Conservation (phyloP, 2,113 vertebrate genomes). For the Camelus bactrianus region DNA sequence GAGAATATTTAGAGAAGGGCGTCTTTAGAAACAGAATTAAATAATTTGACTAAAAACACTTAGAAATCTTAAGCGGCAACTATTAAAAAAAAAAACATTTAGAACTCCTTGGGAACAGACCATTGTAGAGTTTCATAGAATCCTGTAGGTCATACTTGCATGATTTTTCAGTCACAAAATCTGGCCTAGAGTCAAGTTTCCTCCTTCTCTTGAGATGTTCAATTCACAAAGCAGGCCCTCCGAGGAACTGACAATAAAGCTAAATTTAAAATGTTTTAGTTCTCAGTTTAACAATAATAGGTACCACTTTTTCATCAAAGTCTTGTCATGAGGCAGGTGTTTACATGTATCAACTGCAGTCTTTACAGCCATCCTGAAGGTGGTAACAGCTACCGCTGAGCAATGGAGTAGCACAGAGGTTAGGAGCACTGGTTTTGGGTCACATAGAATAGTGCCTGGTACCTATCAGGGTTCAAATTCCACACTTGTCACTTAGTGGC, state of each 20-base stretch:
- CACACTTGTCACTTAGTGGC: neutral
- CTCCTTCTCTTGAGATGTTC: neutral
- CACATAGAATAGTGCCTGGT: neutral
- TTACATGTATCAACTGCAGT: neutral
- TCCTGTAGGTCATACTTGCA: neutral
- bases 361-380: neutral
- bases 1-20: neutral
- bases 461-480: neutral
- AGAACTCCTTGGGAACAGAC: neutral
- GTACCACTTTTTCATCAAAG: neutral
- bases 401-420: neutral
- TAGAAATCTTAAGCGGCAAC: neutral
- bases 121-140: neutral
- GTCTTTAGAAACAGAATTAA: conserved; percentile 29
- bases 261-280: neutral
- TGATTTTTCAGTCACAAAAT: neutral
- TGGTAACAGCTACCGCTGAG: neutral
- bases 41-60: neutral
- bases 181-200: neutral
- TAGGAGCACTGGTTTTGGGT: neutral
- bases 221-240: neutral
- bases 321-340: neutral
- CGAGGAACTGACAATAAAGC: neutral
- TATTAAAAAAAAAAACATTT: neutral
- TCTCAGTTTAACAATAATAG: neutral